phyloP scores from a whole-genome alignment of 2,888 invertebrate species.

The Andrena flavipes region DNA sequence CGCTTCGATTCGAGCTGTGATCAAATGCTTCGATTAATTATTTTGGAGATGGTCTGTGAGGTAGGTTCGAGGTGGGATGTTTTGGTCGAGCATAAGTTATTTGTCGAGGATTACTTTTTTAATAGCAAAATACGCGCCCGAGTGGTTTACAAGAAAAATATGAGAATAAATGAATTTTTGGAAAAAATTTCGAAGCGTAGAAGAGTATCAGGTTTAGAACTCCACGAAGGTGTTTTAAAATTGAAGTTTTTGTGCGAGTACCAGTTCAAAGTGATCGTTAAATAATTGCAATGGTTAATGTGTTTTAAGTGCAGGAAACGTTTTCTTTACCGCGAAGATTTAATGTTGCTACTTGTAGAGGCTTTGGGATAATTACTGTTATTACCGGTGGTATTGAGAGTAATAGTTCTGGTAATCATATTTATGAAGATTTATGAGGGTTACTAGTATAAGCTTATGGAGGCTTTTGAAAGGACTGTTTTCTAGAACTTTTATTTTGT shows the following conservation, averaged over 20 bases:
- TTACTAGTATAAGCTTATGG: background rate
- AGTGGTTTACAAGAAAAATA: too few species aligned
- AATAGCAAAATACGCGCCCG: too few species aligned
- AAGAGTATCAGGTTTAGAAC: background rate
- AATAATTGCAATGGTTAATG: background rate
- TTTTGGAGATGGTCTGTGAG: background rate
- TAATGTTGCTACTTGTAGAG: background rate
- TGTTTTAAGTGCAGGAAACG: background rate
- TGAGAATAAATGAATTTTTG: too few species aligned
- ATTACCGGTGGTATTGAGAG: background rate
- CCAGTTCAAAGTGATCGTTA: background rate
- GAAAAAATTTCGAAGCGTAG: too few species aligned
- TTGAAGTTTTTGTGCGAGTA: background rate
- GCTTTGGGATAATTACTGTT: background rate
- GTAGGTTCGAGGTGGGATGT: background rate
- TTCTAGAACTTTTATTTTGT: too few species aligned
- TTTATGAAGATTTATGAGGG: background rate
- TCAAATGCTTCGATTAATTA: background rate
- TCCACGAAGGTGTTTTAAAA: background rate
- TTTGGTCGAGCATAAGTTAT: background rate
- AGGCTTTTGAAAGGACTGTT: too few species aligned
- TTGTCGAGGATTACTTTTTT: background rate
- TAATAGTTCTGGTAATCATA: constrained; percentile 16
- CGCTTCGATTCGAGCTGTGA: background rate
- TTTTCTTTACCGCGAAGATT: background rate